Evolutionary conservation across 2,888 invertebrate genomes (phyloP), one percentile per base, ranked within the genome.

Genomic region (Eilema sororculum): DNA sequence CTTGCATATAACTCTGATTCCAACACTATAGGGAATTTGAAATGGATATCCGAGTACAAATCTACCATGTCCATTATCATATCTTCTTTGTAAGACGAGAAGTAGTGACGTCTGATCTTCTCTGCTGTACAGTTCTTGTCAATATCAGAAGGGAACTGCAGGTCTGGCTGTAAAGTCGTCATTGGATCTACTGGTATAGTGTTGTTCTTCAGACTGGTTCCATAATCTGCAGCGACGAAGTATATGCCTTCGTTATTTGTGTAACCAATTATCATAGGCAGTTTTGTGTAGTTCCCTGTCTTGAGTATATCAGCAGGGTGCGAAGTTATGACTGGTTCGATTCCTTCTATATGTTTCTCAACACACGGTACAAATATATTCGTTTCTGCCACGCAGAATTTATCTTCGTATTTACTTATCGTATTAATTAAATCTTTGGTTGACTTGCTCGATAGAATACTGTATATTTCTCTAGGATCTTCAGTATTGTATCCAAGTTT

Each of bases 231-330:
- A 80, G 89, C 83, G 1, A 90, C 92, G 67, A 94, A 95, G 73
- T 89, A 93, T 60, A 94, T 90, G 0, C 95, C 95, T 85, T 95
- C 95, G 28, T 89, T 90, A 73, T 94, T 91, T 22, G 93, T 95
- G 67, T 88, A 90, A 0, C 95, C 95, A 24, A 95, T 91, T 46
- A 95, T 93, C 91, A 95, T 92, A 0, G 95, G 95, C 9, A 95
- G 85, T 83, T 93, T 93, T 0, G 89, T 91, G 67, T 93, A 95
- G 71, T 94, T 92, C 0, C 93, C 91, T 0, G 92, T 86, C 59
- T 76, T 80, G 22, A 95, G 91, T 9, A 93, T 83, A 12, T 90
- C 86, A 2, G 87, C 80, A 0, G 95, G 94, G 79, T 91, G 88
- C 52, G 90, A 83, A 0, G 92, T 91, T 2, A 95, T 68, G 0